Evolutionary conservation across 1,140 invertebrate species (phyloP).

Genomic region (Bombyx mandarina): DNA sequence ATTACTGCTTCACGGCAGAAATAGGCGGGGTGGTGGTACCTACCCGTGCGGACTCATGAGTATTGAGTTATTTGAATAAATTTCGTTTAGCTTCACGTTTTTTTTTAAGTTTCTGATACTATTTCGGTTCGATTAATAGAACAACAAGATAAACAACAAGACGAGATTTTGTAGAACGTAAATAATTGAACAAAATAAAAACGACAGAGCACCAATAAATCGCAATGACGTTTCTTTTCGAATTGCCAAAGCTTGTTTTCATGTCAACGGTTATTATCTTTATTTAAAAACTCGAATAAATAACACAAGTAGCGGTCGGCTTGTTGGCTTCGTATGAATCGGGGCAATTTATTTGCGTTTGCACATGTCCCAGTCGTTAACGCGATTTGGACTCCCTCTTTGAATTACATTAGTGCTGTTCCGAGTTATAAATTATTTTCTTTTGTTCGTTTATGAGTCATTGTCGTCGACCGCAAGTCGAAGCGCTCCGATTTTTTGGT

Average conservation of each 20-base stretch:
- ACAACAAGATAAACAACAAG: too few species aligned
- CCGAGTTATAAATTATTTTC: neutral
- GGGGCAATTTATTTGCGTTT: slow-evolving; percentile 23
- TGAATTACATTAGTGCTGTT: neutral
- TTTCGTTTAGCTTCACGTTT: too few species aligned
- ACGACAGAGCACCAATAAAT: slow-evolving; percentile 6
- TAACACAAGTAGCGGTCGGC: neutral
- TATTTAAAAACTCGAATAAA: slow-evolving; percentile 25
- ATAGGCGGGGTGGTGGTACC: too few species aligned
- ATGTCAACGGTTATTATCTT: slow-evolving; percentile 34
- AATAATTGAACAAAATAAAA: neutral
- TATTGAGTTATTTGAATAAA: too few species aligned
- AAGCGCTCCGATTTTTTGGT: too few species aligned
- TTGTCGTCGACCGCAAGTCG: too few species aligned
- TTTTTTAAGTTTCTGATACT: too few species aligned
- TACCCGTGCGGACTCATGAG: too few species aligned
- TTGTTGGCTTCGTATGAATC: slow-evolving; percentile 22
- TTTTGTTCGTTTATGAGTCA: too few species aligned
- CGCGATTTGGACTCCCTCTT: slow-evolving; percentile 7
- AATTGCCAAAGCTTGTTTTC: slow-evolving; percentile 15
- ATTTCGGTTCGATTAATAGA: too few species aligned
- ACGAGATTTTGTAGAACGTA: too few species aligned
- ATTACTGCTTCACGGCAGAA: too few species aligned
- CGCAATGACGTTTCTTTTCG: slow-evolving; percentile 11
- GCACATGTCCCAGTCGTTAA: slow-evolving; percentile 22